phyloP scores from a whole-genome alignment of 1,140 invertebrate species.

The Sarcophaga bullata region DNA sequence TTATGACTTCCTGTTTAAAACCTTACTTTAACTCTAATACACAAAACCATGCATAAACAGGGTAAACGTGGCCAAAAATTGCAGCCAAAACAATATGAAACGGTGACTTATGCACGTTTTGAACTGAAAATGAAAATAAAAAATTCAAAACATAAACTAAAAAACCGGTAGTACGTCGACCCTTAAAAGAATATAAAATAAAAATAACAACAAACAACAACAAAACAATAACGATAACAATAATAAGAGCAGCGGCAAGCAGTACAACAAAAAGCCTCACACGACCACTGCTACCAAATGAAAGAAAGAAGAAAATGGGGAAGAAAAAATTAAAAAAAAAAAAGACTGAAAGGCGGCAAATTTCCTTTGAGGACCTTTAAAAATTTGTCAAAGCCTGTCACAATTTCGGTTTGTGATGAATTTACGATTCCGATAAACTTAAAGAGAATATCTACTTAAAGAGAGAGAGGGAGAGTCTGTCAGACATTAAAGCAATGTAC shows the following conservation, averaged over 20 bases:
- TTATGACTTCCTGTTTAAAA: constrained; percentile 28
- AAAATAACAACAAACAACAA: background rate
- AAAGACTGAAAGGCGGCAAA: constrained; percentile 33
- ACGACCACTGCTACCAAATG: background rate
- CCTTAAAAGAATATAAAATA: constrained; percentile 24
- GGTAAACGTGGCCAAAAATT: background rate
- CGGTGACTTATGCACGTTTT: background rate
- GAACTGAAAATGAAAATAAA: background rate
- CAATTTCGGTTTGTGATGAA: constrained; percentile 42
- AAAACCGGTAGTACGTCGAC: constrained; percentile 36
- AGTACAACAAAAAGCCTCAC: constrained; percentile 7
- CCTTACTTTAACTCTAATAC: background rate
- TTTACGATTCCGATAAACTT: constrained; percentile 42
- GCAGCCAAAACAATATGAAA: background rate
- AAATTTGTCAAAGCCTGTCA: constrained; percentile 48
- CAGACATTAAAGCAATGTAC: too few relatives aligned
- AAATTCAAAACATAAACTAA: constrained; percentile 8
- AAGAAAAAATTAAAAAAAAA: background rate
- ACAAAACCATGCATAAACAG: background rate
- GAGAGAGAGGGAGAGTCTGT: background rate
- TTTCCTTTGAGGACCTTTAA: constrained; percentile 44
- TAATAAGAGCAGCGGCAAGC: background rate
- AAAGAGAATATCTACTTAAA: background rate
- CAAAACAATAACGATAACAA: constrained; percentile 2
- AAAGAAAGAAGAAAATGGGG: background rate